Conservation (phyloP, 1,140 invertebrate species). For the Platyscapa corneri region DNA sequence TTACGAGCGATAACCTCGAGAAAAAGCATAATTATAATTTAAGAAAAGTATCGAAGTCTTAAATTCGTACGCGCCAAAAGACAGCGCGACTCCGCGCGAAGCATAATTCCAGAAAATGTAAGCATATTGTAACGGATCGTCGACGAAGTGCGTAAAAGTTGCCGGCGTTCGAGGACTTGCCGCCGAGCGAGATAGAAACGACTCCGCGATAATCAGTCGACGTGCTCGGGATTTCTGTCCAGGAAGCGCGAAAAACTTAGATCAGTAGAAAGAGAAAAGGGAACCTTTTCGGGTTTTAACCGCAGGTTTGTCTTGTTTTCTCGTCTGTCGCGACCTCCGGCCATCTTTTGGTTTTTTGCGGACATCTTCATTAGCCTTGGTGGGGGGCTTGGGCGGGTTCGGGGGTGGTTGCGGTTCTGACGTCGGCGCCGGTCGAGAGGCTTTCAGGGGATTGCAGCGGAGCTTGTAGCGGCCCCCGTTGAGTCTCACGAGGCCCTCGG, state of each 20-base stretch:
- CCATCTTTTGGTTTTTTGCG: neutral
- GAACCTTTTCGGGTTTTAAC: neutral
- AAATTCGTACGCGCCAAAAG: too few relatives aligned
- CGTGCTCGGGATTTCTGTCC: neutral
- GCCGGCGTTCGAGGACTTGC: too few relatives aligned
- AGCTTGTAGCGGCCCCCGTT: conserved; percentile 66
- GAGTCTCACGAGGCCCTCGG: conserved; percentile 63
- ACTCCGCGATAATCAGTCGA: too few relatives aligned
- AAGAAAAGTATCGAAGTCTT: too few relatives aligned
- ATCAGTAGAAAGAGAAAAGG: neutral
- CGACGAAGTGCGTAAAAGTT: too few relatives aligned
- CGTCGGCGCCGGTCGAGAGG: neutral
- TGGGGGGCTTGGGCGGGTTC: neutral
- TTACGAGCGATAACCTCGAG: too few relatives aligned
- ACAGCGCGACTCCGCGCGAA: too few relatives aligned
- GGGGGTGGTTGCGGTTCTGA: neutral
- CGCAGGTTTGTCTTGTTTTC: neutral
- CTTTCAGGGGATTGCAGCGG: conserved; percentile 42
- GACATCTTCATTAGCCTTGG: too few relatives aligned
- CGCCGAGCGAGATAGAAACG: neutral
- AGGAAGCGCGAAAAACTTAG: neutral
- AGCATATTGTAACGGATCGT: too few relatives aligned
- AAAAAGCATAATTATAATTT: too few relatives aligned
- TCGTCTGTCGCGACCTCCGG: neutral
- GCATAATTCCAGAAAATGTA: too few relatives aligned